phyloP scores from a whole-genome alignment of 2,113 vertebrate species.

The Sander vitreus region DNA sequence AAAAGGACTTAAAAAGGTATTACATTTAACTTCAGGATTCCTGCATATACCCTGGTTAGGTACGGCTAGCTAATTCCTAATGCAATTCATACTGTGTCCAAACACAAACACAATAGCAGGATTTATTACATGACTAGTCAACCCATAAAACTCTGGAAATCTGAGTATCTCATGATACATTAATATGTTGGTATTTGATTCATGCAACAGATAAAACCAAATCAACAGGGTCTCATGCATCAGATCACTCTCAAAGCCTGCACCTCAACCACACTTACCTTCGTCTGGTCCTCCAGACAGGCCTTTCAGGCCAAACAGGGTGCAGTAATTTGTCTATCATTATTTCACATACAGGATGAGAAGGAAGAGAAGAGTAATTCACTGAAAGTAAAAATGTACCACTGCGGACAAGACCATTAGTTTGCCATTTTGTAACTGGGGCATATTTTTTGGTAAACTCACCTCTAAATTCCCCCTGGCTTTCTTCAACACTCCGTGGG shows the following conservation, averaged over 20 bases:
- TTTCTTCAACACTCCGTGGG: conserved; percentile 93
- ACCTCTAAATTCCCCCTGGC: conserved; percentile 96
- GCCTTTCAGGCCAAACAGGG: conserved; percentile 81
- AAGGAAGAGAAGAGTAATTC: conserved; percentile 52
- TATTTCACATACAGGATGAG: conserved; percentile 41
- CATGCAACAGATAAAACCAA: conserved; percentile 57
- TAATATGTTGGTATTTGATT: neutral
- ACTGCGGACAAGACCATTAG: neutral
- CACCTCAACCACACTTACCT: conserved; percentile 79
- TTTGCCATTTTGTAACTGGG: neutral
- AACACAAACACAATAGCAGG: neutral
- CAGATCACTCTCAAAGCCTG: conserved; percentile 23
- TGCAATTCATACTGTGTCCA: neutral
- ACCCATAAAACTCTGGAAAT: neutral
- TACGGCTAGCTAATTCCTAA: too few species aligned
- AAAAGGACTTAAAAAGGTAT: too few species aligned
- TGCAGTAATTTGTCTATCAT: conserved; percentile 82
- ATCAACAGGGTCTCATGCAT: conserved; percentile 46
- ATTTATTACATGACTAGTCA: neutral
- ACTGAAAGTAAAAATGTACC: conserved; percentile 5
- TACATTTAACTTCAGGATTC: too few species aligned
- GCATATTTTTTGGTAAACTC: conserved; percentile 36
- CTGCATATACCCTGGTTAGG: neutral
- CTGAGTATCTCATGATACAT: neutral
- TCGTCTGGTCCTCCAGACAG: conserved; percentile 72